Evolutionary conservation across 92 coral and sea anemone species (phyloP).

Genomic region (Zoanthus solanderi): DNA sequence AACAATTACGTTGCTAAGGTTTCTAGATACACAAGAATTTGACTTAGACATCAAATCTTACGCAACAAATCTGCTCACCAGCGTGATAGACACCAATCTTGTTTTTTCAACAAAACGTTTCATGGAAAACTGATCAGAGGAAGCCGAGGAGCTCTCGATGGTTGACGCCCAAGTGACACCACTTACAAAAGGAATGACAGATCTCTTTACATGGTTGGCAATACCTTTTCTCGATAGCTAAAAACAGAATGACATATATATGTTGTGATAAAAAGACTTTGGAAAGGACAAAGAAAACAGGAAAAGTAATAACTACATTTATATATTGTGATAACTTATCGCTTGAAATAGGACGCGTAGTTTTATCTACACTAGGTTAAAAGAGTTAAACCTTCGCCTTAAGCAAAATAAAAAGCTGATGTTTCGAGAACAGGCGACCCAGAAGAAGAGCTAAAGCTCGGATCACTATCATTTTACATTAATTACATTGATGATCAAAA

Average conservation of each 20-base stretch:
- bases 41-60: not conserved
- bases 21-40: no score
- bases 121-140: not conserved
- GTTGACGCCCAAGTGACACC: slow-evolving; percentile 32
- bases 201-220: not conserved
- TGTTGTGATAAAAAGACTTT: not conserved
- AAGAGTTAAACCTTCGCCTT: no score
- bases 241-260: not conserved
- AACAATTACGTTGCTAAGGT: no score
- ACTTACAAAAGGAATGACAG: slow-evolving; percentile 16
- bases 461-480: no score
- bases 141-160: slow-evolving; percentile 17
- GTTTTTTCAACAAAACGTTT: not conserved
- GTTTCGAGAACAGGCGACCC: no score
- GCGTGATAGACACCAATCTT: slow-evolving; percentile 1
- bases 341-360: no score
- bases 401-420: no score
- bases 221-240: slow-evolving; percentile 8
- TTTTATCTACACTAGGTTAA: no score
- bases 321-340: no score
- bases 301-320: not conserved
- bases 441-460: no score
- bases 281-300: not conserved
- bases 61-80: not conserved
- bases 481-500: no score